Evolutionary conservation across 2,888 invertebrate genomes (phyloP).

Genomic region (Alloscopus bannaensis): DNA sequence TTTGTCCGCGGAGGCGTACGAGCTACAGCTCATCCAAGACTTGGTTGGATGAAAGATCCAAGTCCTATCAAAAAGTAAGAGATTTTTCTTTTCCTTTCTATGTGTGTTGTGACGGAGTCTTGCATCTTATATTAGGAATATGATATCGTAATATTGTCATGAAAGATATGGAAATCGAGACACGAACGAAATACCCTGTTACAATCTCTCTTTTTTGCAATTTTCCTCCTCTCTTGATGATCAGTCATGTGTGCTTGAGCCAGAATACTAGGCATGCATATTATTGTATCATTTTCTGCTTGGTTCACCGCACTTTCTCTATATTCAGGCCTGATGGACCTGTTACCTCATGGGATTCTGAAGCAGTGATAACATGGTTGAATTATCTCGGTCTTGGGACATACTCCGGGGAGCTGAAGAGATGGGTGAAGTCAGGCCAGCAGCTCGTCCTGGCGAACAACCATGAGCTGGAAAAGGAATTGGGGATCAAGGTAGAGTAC

Average conservation of each 20-base stretch:
- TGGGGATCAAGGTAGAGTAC: constrained; percentile 77
- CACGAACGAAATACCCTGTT: background rate
- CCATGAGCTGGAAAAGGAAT: constrained; percentile 91
- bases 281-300: constrained; percentile 64
- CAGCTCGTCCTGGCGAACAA: constrained; percentile 87
- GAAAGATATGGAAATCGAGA: background rate
- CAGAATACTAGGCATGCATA: constrained; percentile 8
- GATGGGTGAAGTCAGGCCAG: constrained; percentile 88
- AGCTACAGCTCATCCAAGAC: constrained; percentile 84
- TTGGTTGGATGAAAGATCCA: constrained; percentile 79
- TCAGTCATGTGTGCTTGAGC: constrained; percentile 51
- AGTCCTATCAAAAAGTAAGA: constrained; percentile 71
- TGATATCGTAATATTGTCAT: background rate
- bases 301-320: constrained; percentile 42
- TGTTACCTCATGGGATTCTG: constrained; percentile 87
- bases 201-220: background rate
- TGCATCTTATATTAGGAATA: background rate
- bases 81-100: constrained; percentile 23
- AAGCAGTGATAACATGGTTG: constrained; percentile 89
- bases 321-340: constrained; percentile 82
- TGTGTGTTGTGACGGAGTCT: no score
- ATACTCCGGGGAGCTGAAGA: constrained; percentile 86
- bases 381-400: constrained; percentile 85
- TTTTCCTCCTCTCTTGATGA: no score
- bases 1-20: constrained; percentile 81